A percentile compares a stretch with the other conserved stretches of the same genome.
phyloP scores from a whole-genome alignment of 2,888 invertebrate species.

The Cheiracanthium punctorium region DNA sequence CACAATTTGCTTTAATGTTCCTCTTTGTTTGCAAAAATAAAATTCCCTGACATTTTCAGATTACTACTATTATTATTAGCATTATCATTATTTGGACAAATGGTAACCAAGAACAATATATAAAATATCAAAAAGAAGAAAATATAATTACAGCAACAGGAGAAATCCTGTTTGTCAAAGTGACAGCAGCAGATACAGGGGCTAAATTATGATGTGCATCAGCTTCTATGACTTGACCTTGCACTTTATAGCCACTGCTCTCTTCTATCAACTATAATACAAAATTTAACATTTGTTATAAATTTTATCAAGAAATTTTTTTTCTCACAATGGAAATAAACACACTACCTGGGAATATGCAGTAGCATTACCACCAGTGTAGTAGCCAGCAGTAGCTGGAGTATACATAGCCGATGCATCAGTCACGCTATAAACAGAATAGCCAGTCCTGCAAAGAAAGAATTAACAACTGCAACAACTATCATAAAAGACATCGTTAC shows the following conservation, averaged over 20 bases:
- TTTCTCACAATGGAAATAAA: no score
- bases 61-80: no score
- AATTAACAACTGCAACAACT: no score
- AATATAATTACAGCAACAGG: constrained; percentile 96
- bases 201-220: constrained; percentile 78
- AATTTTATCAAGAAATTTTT: no score
- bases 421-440: constrained; percentile 85
- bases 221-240: constrained; percentile 79
- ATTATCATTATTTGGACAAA: no score
- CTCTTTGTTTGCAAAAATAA: no score
- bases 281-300: no score
- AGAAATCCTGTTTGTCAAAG: constrained; percentile 86
- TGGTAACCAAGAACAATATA: no score
- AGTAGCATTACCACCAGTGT: constrained; percentile 81
- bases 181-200: constrained; percentile 74
- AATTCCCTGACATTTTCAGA: no score
- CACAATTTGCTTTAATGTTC: no score
- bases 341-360: constrained; percentile 82
- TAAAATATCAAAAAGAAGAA: no score
- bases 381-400: constrained; percentile 84
- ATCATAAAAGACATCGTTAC: no score
- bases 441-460: constrained; percentile 74
- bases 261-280: constrained; percentile 68
- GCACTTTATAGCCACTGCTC: constrained; percentile 73
- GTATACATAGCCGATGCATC: constrained; percentile 81